A percentile compares a stretch with the other conserved stretches of the same genome.
phyloP scores from a whole-genome alignment of 2,888 invertebrate species.

The Drosophila longiperda region DNA sequence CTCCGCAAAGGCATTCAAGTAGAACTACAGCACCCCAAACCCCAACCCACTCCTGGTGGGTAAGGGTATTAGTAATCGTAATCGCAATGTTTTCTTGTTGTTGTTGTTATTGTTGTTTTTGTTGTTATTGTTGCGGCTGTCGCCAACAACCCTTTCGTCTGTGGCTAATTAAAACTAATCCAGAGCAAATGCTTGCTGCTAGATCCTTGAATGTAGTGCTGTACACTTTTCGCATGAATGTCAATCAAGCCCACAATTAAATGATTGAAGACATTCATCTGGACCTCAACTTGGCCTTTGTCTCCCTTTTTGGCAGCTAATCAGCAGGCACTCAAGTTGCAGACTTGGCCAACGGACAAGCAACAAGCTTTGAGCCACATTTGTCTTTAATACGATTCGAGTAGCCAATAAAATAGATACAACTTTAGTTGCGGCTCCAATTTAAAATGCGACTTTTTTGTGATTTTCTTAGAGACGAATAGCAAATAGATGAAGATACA shows the following conservation, averaged over 20 bases:
- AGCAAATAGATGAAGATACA: slow-evolving; percentile 74
- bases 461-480: slow-evolving; percentile 56
- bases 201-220: slow-evolving; percentile 32
- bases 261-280: slow-evolving; percentile 74
- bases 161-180: slow-evolving; percentile 78
- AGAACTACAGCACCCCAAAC: slow-evolving; percentile 26
- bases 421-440: slow-evolving; percentile 27
- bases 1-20: slow-evolving; percentile 65
- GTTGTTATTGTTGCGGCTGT: neutral
- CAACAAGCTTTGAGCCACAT: slow-evolving; percentile 47
- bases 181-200: slow-evolving; percentile 40
- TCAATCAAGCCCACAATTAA: slow-evolving; percentile 71
- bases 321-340: slow-evolving; percentile 41
- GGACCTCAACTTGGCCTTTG: slow-evolving; percentile 18
- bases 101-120: slow-evolving; percentile 8
- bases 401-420: slow-evolving; percentile 36
- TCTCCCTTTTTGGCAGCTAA: slow-evolving; percentile 32
- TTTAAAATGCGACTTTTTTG: slow-evolving; percentile 61
- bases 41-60: neutral
- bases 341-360: slow-evolving; percentile 11
- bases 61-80: slow-evolving; percentile 1
- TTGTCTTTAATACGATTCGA: slow-evolving; percentile 18
- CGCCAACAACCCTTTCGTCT: slow-evolving; percentile 54
- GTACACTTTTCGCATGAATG: slow-evolving; percentile 72
- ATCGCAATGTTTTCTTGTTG: slow-evolving; percentile 7